Base-by-base conservation (phyloP, 2,888 invertebrate genomes). In the Sclerodermus sp. region DNA sequence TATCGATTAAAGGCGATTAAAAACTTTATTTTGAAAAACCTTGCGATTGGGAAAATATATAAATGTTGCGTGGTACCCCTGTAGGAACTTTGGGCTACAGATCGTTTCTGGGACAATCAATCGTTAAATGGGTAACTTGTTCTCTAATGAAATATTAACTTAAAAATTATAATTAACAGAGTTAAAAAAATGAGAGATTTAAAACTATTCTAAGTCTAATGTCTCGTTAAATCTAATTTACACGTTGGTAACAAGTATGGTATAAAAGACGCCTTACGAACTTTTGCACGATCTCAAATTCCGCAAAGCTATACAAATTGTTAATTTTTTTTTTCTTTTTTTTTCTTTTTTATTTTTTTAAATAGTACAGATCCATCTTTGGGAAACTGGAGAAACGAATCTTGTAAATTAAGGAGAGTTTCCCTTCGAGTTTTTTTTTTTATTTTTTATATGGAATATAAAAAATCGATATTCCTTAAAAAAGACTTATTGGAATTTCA, bases 81-180 rank as follows among this genome's bases (percentile, higher is more conserved):
- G 76, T 71, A 76, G 77, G 74, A 76, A 76, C 74, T 73, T 74
- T 74, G 65, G 66, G 54, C 74, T 75, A 76, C 74, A 75, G 73
- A 74, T 74, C 65, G 18, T 66, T 57, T 66, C 59, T 51, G 55
- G 62, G 62, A 64, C 60, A 67, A 60, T 67, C 60, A 51, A 67
- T 58, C 53, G 62, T 60, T n/a, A n/a, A n/a, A n/a, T 63, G 53
- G 54, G 58, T 67, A 68, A 67, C 62, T 49, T 62, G 47, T 51
- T 51, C n/a, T n/a, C n/a, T 5, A 55, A 58, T 57, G 57, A 46
- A 58, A 55, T 51, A 43, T 47, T 42, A 57, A 61, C 51, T 53
- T 54, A 55, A 49, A 55, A 23, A 57, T 62, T 58, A 66, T 55
- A 55, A 66, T 68, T 56, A 49, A 60, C 62, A 45, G 53, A 54